These are phyloP conservation scores for Arbacia lixula DNA, from an alignment of 53 echinoderm and acorn worm species.

Conservation along the genomic window DNA sequence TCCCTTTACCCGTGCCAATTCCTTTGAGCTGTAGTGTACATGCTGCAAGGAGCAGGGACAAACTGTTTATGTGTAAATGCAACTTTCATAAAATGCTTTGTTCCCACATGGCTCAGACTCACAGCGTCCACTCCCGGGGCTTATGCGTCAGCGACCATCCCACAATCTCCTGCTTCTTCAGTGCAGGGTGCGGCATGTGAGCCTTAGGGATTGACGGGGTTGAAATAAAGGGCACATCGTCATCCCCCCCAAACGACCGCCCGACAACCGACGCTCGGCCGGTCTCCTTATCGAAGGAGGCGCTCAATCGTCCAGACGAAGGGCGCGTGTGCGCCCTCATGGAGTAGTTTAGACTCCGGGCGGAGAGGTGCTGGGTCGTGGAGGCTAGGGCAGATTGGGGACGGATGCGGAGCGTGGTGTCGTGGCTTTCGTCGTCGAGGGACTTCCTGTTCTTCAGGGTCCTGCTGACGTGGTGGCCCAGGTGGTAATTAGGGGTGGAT, in stretches of 20 bases:
- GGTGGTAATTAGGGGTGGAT: conserved; percentile 60
- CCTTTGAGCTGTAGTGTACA: too few relatives aligned
- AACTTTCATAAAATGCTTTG: too few relatives aligned
- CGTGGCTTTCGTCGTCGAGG: conserved; percentile 8
- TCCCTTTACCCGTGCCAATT: not conserved
- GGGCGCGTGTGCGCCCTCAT: conserved; percentile 27
- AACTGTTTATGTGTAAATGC: too few relatives aligned
- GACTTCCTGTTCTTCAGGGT: conserved; percentile 57
- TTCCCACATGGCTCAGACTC: too few relatives aligned
- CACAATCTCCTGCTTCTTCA: conserved; percentile 66
- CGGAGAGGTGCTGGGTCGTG: conserved; percentile 26
- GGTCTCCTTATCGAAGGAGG: conserved; percentile 62
- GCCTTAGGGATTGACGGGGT: conserved; percentile 84
- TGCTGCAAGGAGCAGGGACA: too few relatives aligned
- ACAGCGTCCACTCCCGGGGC: conserved; percentile 85
- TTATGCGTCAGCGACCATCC: conserved; percentile 74
- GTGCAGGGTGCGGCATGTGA: conserved; percentile 71
- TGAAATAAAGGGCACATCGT: conserved; percentile 78
- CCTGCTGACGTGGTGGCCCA: conserved; percentile 75
- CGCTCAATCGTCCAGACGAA: conserved; percentile 33
- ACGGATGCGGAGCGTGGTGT: conserved; percentile 42
- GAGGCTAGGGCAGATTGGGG: conserved; percentile 46
- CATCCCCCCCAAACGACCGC: conserved; percentile 50
- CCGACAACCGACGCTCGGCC: conserved; percentile 66
- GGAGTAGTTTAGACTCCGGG: conserved; percentile 47